A percentile compares a stretch with the other conserved stretches of the same genome.
Conservation (phyloP, 2,888 invertebrate genomes). For the Chrysolina haemoptera region DNA sequence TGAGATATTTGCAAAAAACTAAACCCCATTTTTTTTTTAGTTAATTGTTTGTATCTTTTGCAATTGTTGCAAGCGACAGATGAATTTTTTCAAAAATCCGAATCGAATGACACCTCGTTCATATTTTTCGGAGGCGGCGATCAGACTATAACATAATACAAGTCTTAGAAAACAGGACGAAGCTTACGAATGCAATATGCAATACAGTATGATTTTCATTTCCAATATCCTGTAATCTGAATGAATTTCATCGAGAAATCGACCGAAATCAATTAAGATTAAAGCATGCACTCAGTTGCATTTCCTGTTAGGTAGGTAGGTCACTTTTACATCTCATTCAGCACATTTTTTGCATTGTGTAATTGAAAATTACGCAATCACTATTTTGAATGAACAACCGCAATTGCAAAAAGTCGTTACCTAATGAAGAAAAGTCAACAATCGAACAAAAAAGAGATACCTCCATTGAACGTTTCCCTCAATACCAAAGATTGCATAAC, state of each 20-base stretch:
- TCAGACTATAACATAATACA: too few species aligned
- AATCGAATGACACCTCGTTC: too few species aligned
- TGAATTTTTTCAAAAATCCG: too few species aligned
- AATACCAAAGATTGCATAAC: too few species aligned
- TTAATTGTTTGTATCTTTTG: too few species aligned
- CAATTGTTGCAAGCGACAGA: too few species aligned
- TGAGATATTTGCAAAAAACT: too few species aligned
- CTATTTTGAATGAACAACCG: neutral
- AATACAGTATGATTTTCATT: neutral
- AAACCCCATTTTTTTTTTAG: too few species aligned
- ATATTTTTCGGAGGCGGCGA: too few species aligned
- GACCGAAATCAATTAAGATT: neutral
- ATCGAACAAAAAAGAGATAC: neutral
- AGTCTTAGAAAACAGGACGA: too few species aligned
- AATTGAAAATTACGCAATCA: neutral
- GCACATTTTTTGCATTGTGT: neutral
- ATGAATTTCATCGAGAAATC: neutral
- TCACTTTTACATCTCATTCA: constrained; percentile 16
- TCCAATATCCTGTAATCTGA: neutral
- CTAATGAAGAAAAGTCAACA: neutral
- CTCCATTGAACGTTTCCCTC: too few species aligned
- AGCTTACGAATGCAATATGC: neutral
- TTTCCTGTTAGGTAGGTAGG: constrained; percentile 16
- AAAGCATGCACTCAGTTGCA: constrained; percentile 5
- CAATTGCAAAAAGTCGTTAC: neutral